phyloP scores from a whole-genome alignment of 2,888 invertebrate species.

The Limnephilus auricula region DNA sequence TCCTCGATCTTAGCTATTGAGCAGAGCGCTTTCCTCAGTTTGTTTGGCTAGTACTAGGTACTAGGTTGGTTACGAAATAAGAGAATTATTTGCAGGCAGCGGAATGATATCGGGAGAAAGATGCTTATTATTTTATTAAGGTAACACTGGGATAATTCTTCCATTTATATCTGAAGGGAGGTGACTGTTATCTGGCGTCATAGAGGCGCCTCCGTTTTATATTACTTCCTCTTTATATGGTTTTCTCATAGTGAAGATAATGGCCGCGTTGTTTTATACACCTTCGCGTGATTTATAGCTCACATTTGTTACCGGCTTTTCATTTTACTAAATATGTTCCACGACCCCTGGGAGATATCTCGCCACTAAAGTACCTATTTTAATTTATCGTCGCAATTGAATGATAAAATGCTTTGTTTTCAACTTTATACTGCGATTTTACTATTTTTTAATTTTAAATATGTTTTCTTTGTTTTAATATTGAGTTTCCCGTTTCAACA shows the following conservation, averaged over 20 bases:
- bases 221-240: slow-evolving; percentile 55
- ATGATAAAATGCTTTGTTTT: slow-evolving; percentile 8
- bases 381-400: slow-evolving; percentile 25
- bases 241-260: slow-evolving; percentile 61
- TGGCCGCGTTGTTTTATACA: slow-evolving; percentile 59
- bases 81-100: slow-evolving; percentile 64
- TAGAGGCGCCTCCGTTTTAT: slow-evolving; percentile 58
- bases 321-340: slow-evolving; percentile 45
- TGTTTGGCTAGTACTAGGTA: no score
- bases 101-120: slow-evolving; percentile 63
- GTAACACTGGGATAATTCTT: slow-evolving; percentile 66
- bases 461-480: no score
- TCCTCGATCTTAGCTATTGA: background rate
- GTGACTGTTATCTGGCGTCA: slow-evolving; percentile 60
- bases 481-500: no score
- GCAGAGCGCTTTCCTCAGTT: slow-evolving; percentile 31
- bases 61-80: slow-evolving; percentile 57
- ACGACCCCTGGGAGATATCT: slow-evolving; percentile 7
- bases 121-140: slow-evolving; percentile 67
- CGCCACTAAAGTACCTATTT: background rate
- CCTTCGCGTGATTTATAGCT: slow-evolving; percentile 58
- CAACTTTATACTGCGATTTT: background rate
- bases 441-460: background rate
- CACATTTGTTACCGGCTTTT: slow-evolving; percentile 44
- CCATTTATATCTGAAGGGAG: slow-evolving; percentile 64